Evolutionary conservation across 2,888 invertebrate genomes (phyloP).

Genomic region (Acronicta leporina): DNA sequence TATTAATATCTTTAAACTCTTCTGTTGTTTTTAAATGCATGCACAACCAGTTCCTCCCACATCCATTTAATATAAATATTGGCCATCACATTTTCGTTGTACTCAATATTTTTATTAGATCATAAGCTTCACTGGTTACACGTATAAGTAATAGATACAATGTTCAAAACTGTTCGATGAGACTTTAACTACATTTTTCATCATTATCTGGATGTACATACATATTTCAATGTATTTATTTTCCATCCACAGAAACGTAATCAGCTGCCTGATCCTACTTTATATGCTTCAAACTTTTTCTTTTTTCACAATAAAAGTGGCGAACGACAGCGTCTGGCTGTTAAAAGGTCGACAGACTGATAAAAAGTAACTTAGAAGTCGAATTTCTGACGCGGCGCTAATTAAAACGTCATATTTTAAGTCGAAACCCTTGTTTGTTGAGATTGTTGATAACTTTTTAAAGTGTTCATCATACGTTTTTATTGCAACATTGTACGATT

Average conservation of each 20-base stretch:
- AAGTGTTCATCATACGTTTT: slow-evolving; percentile 29
- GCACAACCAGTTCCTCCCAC: neutral
- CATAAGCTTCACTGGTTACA: neutral
- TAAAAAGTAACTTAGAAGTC: slow-evolving; percentile 63
- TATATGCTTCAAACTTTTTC: slow-evolving; percentile 27
- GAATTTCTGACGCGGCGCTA: slow-evolving; percentile 58
- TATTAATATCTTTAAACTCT: neutral
- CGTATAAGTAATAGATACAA: slow-evolving; percentile 8
- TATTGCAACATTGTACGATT: too few relatives aligned
- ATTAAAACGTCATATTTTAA: slow-evolving; percentile 69
- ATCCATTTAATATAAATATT: neutral
- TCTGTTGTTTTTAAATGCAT: slow-evolving; percentile 6
- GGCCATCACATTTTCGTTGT: neutral
- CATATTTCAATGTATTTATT: slow-evolving; percentile 60
- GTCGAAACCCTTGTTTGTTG: slow-evolving; percentile 57
- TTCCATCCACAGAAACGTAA: slow-evolving; percentile 52
- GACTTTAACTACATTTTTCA: slow-evolving; percentile 60
- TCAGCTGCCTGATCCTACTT: slow-evolving; percentile 55
- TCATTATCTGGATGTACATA: slow-evolving; percentile 54
- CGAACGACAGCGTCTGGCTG: slow-evolving; percentile 20
- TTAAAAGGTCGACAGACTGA: slow-evolving; percentile 51
- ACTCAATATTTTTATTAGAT: slow-evolving; percentile 1
- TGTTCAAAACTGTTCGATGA: slow-evolving; percentile 2
- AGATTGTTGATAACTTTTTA: slow-evolving; percentile 41
- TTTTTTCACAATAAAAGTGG: slow-evolving; percentile 37